Evolutionary conservation across 1,140 invertebrate genomes (phyloP), one percentile per base, ranked within the genome.

Genomic region (Drosophila mauritiana): DNA sequence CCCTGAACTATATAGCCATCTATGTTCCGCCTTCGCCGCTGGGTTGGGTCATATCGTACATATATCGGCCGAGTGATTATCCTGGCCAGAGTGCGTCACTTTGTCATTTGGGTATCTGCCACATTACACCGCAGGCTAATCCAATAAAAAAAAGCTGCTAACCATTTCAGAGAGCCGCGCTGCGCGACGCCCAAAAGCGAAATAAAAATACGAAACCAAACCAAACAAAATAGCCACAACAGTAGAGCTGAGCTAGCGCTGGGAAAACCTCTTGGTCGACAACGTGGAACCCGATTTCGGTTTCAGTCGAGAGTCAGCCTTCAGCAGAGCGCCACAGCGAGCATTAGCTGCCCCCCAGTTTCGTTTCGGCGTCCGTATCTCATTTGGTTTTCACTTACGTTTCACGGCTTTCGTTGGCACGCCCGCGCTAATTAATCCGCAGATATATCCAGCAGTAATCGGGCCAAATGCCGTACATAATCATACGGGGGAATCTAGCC

Each of bases 401-500:
- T 76, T 56, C 39, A 70, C 51, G 36, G 43, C 5, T 56, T 70
- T 27, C 52, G 52, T 76, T 48, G 74, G 62, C 74, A 73, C 83
- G 65, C 69, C 75, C 75, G 83, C 83, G 70, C 67, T 73, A 76
- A 83, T 79, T 83, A 46, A 62, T 25, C 45, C 48, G 1, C 46
- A 78, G 65, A 53, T 46, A 53, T 46, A 70, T 39, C 49, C 65
- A 61, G 43, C 43, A 58, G 67, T 48, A 73, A 61, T 48, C 42
- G 69, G 79, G 73, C 75, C 90, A 94, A 94, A 97, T 97, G 96
- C 96, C 96, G 93, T 97, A 97, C 95, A 96, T 97, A 94, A 94
- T 97, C 93, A 96, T 97, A 85, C 94, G 96, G 92, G 96, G 96
- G 93, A 97, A 97, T 94, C 94, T 97, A 92, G 96, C 96, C 91